Evolutionary conservation across 2,113 vertebrate species (phyloP), one percentile per base, ranked within the genome.

Genomic region (Corythornis cristatus): DNA sequence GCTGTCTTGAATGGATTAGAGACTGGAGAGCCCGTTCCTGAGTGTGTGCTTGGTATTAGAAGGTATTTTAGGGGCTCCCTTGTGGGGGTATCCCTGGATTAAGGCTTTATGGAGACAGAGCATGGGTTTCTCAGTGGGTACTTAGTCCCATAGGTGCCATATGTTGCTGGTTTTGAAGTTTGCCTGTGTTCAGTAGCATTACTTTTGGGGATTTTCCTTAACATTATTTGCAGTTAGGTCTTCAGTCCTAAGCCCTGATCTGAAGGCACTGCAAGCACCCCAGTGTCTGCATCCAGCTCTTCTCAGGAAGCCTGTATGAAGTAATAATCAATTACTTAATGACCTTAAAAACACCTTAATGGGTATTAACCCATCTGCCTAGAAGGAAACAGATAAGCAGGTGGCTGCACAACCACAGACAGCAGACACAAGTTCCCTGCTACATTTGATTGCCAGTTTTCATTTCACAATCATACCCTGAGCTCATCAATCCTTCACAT

Each of bases 151-250:
- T 89, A 51, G 35, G 50, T 77, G 70, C 78, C 86, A 76, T 89
- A 89, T 95, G 94, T 88, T 93, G 40, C 71, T 96, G n/a, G 71
- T 96, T 64, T 94, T 95, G 65, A 93, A 74, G 61, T 93, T 95
- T 83, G 56, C 23, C 31, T 79, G 29, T 57, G 71, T 83, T 94
- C 79, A 88, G 58, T 66, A 57, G 19, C 23, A 70, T 83, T 88
- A 51, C 9, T 11, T 58, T 92, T 77, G 83, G 56, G 48, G 37
- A 40, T 87, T 95, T 83, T 90, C 26, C n/a, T 88, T 88, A 66
- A 56, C 29, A 19, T 65, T 84, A 48, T 72, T 90, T 81, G 40
- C 5, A 21, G 56, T 25, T 67, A 68, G 31, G 46, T 51, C 40
- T 57, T n/a, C 29, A 28, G 13, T 78, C 54, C 83, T 77, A 77